Percentiles rank a stretch among this genome's conserved stretches.
Evolutionary conservation across 2,888 invertebrate species (phyloP).

Genomic region (Corythucha ciliata): DNA sequence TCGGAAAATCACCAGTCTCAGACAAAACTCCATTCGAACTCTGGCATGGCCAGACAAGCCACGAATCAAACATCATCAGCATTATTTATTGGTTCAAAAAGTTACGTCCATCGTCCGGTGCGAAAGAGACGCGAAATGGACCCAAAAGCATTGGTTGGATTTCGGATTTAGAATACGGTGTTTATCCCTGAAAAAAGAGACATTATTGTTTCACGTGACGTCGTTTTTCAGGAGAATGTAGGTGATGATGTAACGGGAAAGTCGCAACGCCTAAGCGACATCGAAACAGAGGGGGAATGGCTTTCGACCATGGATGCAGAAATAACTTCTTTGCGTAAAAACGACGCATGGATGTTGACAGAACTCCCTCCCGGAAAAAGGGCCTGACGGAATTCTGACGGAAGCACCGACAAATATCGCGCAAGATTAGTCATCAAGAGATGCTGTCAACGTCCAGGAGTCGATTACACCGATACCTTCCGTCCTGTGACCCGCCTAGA

Average conservation of each 20-base stretch:
- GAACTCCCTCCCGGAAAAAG: conserved; percentile 14
- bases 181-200: too few relatives aligned
- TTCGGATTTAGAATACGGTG: too few relatives aligned
- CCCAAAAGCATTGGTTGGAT: too few relatives aligned
- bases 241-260: too few relatives aligned
- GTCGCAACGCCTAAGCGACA: too few relatives aligned
- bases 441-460: background rate
- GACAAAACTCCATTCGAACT: conserved; percentile 35
- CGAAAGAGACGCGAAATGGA: conserved; percentile 36
- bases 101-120: conserved; percentile 32
- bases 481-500: background rate
- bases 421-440: background rate
- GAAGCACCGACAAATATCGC: background rate
- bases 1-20: conserved; percentile 30
- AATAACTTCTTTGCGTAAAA: conserved; percentile 8
- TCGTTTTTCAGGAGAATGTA: too few relatives aligned
- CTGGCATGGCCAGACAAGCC: conserved; percentile 34
- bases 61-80: too few relatives aligned
- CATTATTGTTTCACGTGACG: too few relatives aligned
- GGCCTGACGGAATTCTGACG: conserved; percentile 6
- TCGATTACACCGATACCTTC: conserved; percentile 2
- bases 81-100: conserved; percentile 17
- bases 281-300: conserved; percentile 16
- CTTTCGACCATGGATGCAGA: conserved; percentile 2
- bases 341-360: conserved; percentile 11